phyloP scores from a whole-genome alignment of 2,113 vertebrate genomes.

The Pterocles burchelli region DNA sequence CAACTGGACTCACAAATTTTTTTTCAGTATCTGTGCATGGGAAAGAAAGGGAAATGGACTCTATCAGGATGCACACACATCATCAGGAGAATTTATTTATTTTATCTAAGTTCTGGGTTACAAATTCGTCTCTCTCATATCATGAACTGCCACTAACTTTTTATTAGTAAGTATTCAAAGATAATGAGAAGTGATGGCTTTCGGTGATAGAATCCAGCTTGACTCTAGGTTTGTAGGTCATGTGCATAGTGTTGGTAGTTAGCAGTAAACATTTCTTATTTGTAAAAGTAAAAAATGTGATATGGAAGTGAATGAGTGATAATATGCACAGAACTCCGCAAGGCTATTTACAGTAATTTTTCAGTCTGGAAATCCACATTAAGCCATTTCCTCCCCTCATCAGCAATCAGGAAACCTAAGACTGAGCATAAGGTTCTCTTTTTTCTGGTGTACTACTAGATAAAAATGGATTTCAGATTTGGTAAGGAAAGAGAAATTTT shows the following conservation, averaged over 20 bases:
- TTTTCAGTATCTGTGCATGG: neutral
- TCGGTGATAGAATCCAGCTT: neutral
- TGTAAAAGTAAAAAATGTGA: neutral
- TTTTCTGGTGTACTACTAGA: neutral
- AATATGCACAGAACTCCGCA: neutral
- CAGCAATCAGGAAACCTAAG: neutral
- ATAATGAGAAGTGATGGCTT: neutral
- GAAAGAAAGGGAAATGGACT: neutral
- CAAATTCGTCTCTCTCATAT: neutral
- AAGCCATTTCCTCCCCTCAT: neutral
- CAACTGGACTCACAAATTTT: neutral
- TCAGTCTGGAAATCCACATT: constrained; percentile 10
- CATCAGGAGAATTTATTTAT: neutral
- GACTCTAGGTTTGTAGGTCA: neutral
- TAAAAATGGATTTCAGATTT: neutral
- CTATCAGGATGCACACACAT: neutral
- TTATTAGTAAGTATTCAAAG: constrained; percentile 16
- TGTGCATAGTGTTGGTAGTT: neutral
- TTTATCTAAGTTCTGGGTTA: neutral
- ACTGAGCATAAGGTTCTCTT: neutral
- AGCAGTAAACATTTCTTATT: neutral
- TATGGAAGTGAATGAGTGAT: neutral
- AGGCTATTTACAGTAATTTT: neutral
- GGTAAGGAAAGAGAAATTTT: neutral
- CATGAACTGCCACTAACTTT: neutral